Percentiles rank a stretch among this genome's conserved stretches.
Conservation (phyloP, 2,888 invertebrate species). For the Drosophila greeni region DNA sequence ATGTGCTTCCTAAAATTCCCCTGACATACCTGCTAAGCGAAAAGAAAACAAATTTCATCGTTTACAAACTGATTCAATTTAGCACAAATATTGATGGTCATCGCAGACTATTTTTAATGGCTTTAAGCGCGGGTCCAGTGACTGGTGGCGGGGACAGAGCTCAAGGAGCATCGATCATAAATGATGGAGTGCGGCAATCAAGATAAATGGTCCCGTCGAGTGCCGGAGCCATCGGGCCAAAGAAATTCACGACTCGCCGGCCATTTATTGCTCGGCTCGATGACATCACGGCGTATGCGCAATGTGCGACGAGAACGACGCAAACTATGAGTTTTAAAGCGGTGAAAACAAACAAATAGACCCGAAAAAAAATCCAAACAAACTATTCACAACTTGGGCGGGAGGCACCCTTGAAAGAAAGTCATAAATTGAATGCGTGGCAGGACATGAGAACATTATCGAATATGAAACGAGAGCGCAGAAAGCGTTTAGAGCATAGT, state of each 20-base stretch:
- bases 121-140: constrained; percentile 21
- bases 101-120: constrained; percentile 26
- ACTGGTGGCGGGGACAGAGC: constrained; percentile 7
- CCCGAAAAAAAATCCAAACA: constrained; percentile 24
- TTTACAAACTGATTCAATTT: constrained; percentile 32
- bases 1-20: too few species aligned
- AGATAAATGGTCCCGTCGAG: constrained; percentile 63
- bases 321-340: constrained; percentile 25
- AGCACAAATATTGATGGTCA: constrained; percentile 25
- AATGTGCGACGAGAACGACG: constrained; percentile 23
- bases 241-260: constrained; percentile 49
- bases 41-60: constrained; percentile 15
- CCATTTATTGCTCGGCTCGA: constrained; percentile 41
- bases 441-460: constrained; percentile 62
- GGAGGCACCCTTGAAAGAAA: constrained; percentile 6
- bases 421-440: constrained; percentile 51
- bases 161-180: constrained; percentile 66
- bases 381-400: constrained; percentile 54
- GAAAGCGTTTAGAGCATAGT: constrained; percentile 45
- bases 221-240: constrained; percentile 46
- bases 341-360: constrained; percentile 7
- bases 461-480: constrained; percentile 47
- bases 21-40: constrained; percentile 56
- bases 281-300: constrained; percentile 48
- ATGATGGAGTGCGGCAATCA: constrained; percentile 58